A percentile compares a stretch with the other conserved stretches of the same genome.
These are phyloP conservation scores for Elmis aenea DNA, from an alignment of 2,888 invertebrate genomes.

Conservation along the genomic window DNA sequence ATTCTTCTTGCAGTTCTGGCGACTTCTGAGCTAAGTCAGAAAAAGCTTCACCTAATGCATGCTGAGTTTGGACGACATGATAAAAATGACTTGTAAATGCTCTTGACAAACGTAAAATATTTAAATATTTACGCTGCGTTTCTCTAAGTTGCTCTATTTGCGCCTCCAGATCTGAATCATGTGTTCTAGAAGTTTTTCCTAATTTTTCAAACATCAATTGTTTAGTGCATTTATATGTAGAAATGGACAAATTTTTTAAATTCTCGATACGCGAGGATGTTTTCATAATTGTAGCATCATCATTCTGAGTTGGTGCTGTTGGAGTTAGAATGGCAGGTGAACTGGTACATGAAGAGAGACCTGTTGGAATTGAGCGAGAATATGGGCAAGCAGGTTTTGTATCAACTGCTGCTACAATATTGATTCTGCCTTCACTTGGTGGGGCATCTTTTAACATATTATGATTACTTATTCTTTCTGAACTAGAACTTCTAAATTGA, in stretches of 20 bases:
- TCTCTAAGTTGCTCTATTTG: conserved; percentile 91
- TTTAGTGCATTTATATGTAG: conserved; percentile 96
- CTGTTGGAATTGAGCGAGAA: conserved; percentile 66
- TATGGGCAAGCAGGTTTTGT: conserved; percentile 61
- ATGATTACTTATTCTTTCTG: conserved; percentile 67
- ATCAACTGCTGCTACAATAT: conserved; percentile 69
- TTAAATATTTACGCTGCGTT: conserved; percentile 88
- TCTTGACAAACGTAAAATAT: conserved; percentile 78
- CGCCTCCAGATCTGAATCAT: conserved; percentile 85
- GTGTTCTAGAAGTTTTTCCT: conserved; percentile 87
- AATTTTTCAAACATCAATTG: conserved; percentile 94
- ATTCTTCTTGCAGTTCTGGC: conserved; percentile 91
- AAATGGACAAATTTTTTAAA: conserved; percentile 94
- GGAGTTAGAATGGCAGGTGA: conserved; percentile 50
- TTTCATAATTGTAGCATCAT: conserved; percentile 59
- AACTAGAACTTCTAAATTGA: conserved; percentile 40
- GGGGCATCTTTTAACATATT: conserved; percentile 83
- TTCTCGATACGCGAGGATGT: conserved; percentile 83
- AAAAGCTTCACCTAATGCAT: conserved; percentile 88
- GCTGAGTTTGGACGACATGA: conserved; percentile 81
- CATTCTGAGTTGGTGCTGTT: conserved; percentile 49
- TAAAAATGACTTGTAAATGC: conserved; percentile 85
- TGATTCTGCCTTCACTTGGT: conserved; percentile 69
- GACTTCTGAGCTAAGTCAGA: conserved; percentile 94
- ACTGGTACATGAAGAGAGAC: conserved; percentile 46